These are phyloP conservation scores for Microtus oregoni DNA, from an alignment of 2,113 vertebrate species.

Conservation along the genomic window DNA sequence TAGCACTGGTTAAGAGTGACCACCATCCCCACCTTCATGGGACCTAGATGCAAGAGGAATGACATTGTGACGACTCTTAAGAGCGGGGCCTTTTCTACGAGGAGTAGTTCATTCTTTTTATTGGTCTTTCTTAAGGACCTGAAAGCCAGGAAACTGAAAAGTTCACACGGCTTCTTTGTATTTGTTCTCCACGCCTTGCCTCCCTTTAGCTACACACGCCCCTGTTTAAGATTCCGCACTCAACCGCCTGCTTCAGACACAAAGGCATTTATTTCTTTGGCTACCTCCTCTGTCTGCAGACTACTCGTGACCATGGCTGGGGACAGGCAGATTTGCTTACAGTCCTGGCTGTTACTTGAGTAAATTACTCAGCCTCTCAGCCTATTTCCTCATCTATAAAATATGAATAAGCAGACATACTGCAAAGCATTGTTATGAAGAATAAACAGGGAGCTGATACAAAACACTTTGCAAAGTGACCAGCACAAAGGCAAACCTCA, in stretches of 20 bases:
- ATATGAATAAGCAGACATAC: not conserved
- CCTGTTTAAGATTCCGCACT: not conserved
- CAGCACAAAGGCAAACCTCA: not conserved
- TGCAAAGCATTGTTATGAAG: not conserved
- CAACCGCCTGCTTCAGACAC: not conserved
- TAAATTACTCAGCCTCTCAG: constrained; percentile 43
- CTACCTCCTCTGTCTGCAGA: not conserved
- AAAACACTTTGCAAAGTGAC: not conserved
- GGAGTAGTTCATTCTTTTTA: not conserved
- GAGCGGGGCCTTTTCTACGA: not conserved
- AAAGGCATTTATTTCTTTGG: not conserved
- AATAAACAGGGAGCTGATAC: not conserved
- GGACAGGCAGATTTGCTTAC: not conserved
- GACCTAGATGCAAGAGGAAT: not conserved
- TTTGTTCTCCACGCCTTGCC: not conserved
- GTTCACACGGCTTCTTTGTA: not conserved
- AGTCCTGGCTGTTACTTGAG: not conserved
- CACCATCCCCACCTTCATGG: not conserved
- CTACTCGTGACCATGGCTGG: not conserved
- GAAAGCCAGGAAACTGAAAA: not conserved
- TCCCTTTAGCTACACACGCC: not conserved
- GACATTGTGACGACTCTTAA: not conserved
- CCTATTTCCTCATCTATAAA: constrained; percentile 32
- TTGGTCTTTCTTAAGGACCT: not conserved
- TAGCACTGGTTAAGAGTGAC: not conserved